A percentile compares a stretch with the other conserved stretches of the same genome.
phyloP scores from a whole-genome alignment of 2,888 invertebrate genomes.

The Esperia sulphurella region DNA sequence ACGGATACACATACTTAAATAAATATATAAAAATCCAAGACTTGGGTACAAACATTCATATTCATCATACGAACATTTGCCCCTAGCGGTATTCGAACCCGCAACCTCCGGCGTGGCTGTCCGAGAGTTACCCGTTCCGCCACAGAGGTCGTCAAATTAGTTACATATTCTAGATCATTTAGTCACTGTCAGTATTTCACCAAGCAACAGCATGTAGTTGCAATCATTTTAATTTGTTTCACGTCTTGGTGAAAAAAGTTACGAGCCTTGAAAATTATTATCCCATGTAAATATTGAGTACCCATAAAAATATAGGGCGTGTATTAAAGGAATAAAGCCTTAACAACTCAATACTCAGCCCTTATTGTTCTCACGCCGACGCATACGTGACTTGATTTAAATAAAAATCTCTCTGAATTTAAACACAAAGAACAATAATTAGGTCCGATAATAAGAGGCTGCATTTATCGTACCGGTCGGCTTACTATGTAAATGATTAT shows the following conservation, averaged over 20 bases:
- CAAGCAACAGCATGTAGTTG: no score
- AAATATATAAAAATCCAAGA: no score
- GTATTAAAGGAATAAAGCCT: conserved; percentile 28
- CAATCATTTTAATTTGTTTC: not conserved
- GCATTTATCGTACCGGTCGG: conserved; percentile 53
- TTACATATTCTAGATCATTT: no score
- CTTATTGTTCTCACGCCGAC: conserved; percentile 45
- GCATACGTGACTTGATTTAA: conserved; percentile 57
- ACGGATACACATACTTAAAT: no score
- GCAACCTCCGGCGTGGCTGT: no score
- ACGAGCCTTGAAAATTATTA: conserved; percentile 1
- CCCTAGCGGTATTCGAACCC: no score
- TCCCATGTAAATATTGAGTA: conserved; percentile 5
- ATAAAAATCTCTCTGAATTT: conserved; percentile 58
- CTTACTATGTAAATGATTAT: conserved; percentile 71
- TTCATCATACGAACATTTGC: no score
- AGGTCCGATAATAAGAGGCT: conserved; percentile 64
- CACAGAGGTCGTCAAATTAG: no score
- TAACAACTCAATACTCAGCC: conserved; percentile 45
- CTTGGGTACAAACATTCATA: no score
- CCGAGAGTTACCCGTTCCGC: no score
- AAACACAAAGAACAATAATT: conserved; percentile 75
- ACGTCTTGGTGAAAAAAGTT: conserved; percentile 1
- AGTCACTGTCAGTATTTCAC: no score
- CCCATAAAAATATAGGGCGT: conserved; percentile 15